Conservation (phyloP, 2,888 invertebrate genomes). For the Ametastegia equiseti region DNA sequence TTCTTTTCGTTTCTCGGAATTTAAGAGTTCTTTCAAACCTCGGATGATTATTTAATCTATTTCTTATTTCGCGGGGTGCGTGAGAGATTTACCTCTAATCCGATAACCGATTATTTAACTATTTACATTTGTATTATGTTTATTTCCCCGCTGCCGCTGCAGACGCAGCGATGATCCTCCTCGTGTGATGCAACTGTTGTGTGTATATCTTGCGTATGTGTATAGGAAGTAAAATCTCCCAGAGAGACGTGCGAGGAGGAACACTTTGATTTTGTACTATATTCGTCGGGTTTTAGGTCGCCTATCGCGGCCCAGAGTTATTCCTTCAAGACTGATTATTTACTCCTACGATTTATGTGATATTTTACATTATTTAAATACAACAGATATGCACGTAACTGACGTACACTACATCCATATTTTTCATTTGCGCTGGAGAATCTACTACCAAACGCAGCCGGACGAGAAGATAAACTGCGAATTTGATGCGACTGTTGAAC, state of each 20-base stretch:
- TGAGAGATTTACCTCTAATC: not conserved
- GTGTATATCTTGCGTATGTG: not conserved
- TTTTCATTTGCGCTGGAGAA: not conserved
- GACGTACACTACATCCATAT: constrained; percentile 34
- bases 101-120: not conserved
- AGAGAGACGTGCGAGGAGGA: constrained; percentile 7
- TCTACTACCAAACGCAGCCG: constrained; percentile 17
- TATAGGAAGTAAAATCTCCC: not conserved
- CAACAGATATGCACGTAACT: constrained; percentile 7
- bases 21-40: not conserved
- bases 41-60: not conserved
- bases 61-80: not conserved
- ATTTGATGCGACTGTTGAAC: constrained; percentile 22
- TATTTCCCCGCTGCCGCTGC: not conserved
- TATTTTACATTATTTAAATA: constrained; percentile 18
- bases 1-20: not conserved
- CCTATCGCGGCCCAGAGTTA: not conserved
- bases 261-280: not conserved
- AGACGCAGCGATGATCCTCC: constrained; percentile 8
- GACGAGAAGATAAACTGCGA: constrained; percentile 33
- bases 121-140: not conserved
- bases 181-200: constrained; percentile 20
- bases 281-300: not conserved
- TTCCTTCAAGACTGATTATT: not conserved
- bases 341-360: not conserved